Evolutionary conservation across 2,113 vertebrate species (phyloP), one percentile per base, ranked within the genome.

Genomic region (Sceloporus undulatus): DNA sequence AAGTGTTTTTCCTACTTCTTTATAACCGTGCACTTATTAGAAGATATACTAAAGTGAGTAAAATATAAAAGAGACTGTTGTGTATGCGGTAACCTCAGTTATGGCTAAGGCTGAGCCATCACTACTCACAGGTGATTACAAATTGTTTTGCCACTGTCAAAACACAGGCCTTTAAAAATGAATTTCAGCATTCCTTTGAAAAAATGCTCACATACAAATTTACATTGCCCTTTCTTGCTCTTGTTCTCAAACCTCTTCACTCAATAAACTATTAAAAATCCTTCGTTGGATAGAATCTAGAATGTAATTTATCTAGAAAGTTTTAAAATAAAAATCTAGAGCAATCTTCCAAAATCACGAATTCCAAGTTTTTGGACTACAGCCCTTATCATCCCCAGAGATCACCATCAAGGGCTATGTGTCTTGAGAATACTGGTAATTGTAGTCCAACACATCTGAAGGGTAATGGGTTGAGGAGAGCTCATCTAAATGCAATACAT

Each of bases 1-100:
- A 84, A 56, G 52, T 84, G 48, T 84, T 84, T 82, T 84, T 84
- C 10, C 66, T 29, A 70, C 18, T n/a, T 84, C 48, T 77, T 48
- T 48, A 77, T 27, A 48, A 48, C 40, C 4, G 8, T 48, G 75
- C 9, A 25, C 42, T 23, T 52, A 25, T 27, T 40, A 78, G 2
- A 27, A 78, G 59, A 62, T 52, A 52, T 48, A 52, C 42, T 78
- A 42, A 27, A 27, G 23, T 77, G 76, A 40, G 23, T 78, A 75
- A 75, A 38, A 42, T 75, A 75, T 75, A 42, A 75, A 75, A 19
- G 34, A 75, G 74, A 40, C 19, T 5, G 8, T 18, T 27, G 10
- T 2, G 14, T 52, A 52, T 48, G 40, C 40, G 23, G 75, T 4
- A 23, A 78, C 59, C 59, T 14, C 59, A 62, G 59, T 62, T 62